Base-by-base conservation (phyloP, 1,140 invertebrate species). In the Brachionus manjavacas region DNA sequence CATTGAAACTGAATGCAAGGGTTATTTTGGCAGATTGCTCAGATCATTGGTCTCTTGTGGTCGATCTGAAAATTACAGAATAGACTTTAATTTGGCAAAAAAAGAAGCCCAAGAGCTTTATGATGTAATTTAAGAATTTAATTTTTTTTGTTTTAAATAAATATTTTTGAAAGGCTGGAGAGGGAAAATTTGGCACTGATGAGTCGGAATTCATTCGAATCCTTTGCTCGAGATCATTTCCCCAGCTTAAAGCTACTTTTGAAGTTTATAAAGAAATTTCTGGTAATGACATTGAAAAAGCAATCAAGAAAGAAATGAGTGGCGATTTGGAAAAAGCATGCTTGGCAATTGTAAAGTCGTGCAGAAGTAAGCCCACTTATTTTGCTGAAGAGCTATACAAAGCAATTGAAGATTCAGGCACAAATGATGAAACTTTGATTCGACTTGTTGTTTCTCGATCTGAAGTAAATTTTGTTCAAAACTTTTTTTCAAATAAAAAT, bases 141-240 rank as follows among this genome's bases (percentile, higher is more conserved):
- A 31, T 4, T 4, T 28, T 28, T 4, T 4, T 28, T 28, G 3
- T 31, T 31, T 31, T 4, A 31, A 35, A 35, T 4, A 35, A 41
- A 35, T 31, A 9, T 11, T 25, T 23, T 35, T 12, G 14, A 12
- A 9, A 90, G 84, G 87, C 88, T 41, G 89, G 92, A 14, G 92
- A 93, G 87, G 92, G 89, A 79, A 92, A 92, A 88, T 89, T 92
- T 84, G 93, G 93, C 28, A 94, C 93, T 12, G 92, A 93, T 85
- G 93, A 94, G 89, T 92, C 92, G 85, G 91, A 92, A 3, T 94
- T 94, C 86, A 93, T 93, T 85, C 91, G 91, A 84, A 92, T 94
- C 83, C 88, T 94, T 81, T 92, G 91, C 2, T 91, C 92, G 85
- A 91, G 92, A 85, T 93, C 92, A 86, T 93, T 92, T 86, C 90